These are phyloP conservation scores for Eleutherodactylus coqui DNA, from an alignment of 2,797 vertebrate genomes.

Conservation along the genomic window DNA sequence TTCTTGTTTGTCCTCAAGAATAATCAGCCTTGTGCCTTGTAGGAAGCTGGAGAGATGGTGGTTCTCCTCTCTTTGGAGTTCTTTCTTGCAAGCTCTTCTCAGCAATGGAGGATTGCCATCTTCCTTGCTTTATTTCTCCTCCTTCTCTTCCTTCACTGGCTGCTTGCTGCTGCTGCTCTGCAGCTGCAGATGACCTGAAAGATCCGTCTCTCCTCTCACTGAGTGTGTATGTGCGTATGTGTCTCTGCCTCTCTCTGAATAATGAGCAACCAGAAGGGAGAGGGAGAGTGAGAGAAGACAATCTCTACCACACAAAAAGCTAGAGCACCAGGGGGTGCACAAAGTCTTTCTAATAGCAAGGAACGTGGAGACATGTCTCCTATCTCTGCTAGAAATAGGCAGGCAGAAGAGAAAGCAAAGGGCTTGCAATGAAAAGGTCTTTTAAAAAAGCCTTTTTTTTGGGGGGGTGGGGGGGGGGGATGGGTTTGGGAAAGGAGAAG, in stretches of 20 bases:
- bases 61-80: conserved; percentile 86
- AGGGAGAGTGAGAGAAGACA: conserved; percentile 83
- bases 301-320: conserved; percentile 59
- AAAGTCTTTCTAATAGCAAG: conserved; percentile 86
- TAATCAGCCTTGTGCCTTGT: conserved; percentile 65
- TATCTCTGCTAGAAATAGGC: conserved; percentile 66
- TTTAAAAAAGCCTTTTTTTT: no score
- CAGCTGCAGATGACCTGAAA: conserved; percentile 99
- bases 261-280: conserved; percentile 94
- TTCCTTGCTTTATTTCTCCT: conserved; percentile 89
- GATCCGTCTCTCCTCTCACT: conserved; percentile 95
- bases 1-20: conserved; percentile 74
- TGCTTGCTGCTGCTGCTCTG: conserved; percentile 78
- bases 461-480: conserved; percentile 79
- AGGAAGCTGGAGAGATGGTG: conserved; percentile 70
- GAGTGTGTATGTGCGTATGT: conserved; percentile 57
- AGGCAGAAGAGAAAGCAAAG: no score
- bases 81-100: conserved; percentile 92
- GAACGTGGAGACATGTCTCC: conserved; percentile 65
- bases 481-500: conserved; percentile 71
- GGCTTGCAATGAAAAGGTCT: no score
- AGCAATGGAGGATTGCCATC: conserved; percentile 99
- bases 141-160: conserved; percentile 78
- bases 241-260: conserved; percentile 82
- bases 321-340: conserved; percentile 95